Evolutionary conservation across 2,888 invertebrate species (phyloP).

Genomic region (Thera britannica): DNA sequence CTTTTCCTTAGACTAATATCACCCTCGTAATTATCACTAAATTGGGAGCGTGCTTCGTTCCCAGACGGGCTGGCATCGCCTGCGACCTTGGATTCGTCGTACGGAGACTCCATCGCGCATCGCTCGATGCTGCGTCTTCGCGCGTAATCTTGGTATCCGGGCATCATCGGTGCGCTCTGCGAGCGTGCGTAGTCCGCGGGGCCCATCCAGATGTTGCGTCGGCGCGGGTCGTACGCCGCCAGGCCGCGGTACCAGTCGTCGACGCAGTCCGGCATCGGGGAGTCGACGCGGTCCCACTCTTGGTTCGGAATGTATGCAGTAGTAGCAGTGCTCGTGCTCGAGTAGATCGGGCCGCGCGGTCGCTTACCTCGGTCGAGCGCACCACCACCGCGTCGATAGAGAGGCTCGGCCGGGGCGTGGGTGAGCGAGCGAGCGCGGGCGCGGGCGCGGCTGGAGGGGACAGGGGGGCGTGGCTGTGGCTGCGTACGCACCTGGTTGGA

Average conservation of each 20-base stretch:
- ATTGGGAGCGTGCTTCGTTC: conserved; percentile 35
- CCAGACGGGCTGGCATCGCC: conserved; percentile 33
- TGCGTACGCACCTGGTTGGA: conserved; percentile 81
- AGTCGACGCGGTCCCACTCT: conserved; percentile 16
- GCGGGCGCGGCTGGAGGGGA: conserved; percentile 13
- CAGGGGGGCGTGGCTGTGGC: conserved; percentile 27
- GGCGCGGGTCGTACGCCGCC: conserved; percentile 39
- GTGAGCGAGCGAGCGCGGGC: conserved; percentile 18
- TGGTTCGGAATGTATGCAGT: conserved; percentile 2
- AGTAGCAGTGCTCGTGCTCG: conserved; percentile 2
- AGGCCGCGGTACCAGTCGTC: conserved; percentile 58
- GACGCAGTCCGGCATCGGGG: conserved; percentile 45
- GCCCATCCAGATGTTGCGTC: neutral
- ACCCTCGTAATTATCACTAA: conserved; percentile 46
- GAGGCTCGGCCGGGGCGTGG: conserved; percentile 26
- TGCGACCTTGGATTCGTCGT: conserved; percentile 19
- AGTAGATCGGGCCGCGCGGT: conserved; percentile 53
- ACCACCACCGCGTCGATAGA: conserved; percentile 45
- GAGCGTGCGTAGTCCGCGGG: conserved; percentile 12
- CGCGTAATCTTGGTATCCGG: conserved; percentile 3
- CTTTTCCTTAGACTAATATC: conserved; percentile 56
- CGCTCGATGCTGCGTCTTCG: conserved; percentile 3
- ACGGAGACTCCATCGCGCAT: conserved; percentile 18
- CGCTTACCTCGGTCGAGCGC: conserved; percentile 31
- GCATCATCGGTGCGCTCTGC: conserved; percentile 15